A percentile compares a stretch with the other conserved stretches of the same genome.
Conservation (phyloP, 2,888 invertebrate species). For the Neoascia interrupta region DNA sequence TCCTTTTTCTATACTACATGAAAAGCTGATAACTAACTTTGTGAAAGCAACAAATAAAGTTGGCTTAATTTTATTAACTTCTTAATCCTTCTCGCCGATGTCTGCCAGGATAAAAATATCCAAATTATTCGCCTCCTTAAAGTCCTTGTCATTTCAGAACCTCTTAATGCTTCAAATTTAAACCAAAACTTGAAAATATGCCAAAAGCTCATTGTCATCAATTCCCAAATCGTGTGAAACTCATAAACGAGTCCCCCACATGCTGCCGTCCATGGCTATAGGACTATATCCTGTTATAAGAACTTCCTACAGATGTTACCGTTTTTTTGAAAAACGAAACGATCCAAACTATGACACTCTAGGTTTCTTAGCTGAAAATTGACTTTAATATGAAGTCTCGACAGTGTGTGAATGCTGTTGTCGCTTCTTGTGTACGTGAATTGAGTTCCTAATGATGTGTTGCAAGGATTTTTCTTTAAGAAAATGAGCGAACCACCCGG, state of each 20-base stretch:
- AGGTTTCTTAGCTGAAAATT: constrained; percentile 51
- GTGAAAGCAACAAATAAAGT: no score
- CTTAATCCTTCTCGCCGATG: neutral
- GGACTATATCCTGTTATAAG: constrained; percentile 7
- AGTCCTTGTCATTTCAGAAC: no score
- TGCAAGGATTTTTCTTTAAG: constrained; percentile 14
- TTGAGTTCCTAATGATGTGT: constrained; percentile 42
- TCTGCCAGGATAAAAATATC: no score
- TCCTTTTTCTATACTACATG: no score
- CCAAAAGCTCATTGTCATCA: constrained; percentile 8
- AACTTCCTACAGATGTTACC: constrained; percentile 32
- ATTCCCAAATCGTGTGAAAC: constrained; percentile 9
- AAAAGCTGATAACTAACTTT: no score
- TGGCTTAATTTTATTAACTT: no score
- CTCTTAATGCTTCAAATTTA: constrained; percentile 26
- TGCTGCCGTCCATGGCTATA: neutral
- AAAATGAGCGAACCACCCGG: neutral
- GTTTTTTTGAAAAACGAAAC: neutral
- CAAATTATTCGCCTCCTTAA: no score
- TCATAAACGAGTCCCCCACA: constrained; percentile 18
- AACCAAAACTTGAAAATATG: constrained; percentile 5
- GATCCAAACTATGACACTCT: constrained; percentile 33
- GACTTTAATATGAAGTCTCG: constrained; percentile 56
- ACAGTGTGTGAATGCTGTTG: constrained; percentile 33
- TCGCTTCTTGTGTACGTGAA: constrained; percentile 42